These are phyloP conservation scores for Rhea pennata DNA, from an alignment of 2,113 vertebrate species.

Conservation along the genomic window DNA sequence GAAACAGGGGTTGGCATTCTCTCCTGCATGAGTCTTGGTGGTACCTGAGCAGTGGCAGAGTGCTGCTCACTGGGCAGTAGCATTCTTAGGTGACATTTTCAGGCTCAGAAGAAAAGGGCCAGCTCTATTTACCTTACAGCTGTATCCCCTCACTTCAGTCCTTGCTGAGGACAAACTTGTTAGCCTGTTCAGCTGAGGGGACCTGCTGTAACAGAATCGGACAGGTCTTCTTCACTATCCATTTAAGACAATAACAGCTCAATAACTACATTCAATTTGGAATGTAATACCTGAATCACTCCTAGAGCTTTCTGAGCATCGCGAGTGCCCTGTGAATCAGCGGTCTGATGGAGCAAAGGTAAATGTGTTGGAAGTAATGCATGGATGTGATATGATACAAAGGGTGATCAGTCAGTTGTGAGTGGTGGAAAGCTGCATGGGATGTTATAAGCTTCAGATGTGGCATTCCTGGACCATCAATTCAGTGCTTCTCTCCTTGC, in stretches of 20 bases:
- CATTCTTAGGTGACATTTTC: not conserved
- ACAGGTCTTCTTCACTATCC: not conserved
- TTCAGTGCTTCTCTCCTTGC: slow-evolving; percentile 10
- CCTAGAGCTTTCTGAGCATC: not conserved
- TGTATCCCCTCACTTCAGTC: not conserved
- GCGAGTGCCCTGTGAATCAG: not conserved
- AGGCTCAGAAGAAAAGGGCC: not conserved
- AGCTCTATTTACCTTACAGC: not conserved
- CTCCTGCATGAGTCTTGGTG: not conserved
- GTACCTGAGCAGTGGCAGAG: not conserved
- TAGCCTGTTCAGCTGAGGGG: not conserved
- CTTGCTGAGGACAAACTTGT: not conserved
- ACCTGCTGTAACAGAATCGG: not conserved
- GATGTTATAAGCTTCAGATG: not conserved
- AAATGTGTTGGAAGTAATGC: not conserved
- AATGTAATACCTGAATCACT: not conserved
- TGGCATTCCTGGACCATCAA: not conserved
- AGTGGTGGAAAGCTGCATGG: not conserved
- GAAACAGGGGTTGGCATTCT: not conserved
- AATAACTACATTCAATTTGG: not conserved
- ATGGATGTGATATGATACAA: not conserved
- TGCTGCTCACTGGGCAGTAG: not conserved
- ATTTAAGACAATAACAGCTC: not conserved
- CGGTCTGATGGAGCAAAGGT: not conserved
- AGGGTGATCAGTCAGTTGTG: not conserved